phyloP scores from a whole-genome alignment of 2,113 vertebrate species.

The Delphinus delphis region DNA sequence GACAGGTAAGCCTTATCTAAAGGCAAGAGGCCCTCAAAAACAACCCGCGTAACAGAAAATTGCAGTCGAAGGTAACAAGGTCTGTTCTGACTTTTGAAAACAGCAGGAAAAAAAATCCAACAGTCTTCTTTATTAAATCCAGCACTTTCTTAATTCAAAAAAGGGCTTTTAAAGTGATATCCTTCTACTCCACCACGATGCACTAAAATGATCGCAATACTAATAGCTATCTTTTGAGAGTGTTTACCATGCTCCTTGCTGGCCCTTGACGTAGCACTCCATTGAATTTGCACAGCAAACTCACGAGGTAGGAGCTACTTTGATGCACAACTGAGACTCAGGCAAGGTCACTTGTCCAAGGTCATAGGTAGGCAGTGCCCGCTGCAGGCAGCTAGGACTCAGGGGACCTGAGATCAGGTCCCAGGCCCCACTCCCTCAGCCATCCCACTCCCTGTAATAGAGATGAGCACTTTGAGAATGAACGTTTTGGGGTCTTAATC shows the following conservation, averaged over 20 bases:
- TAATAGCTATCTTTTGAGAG: neutral
- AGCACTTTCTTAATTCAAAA: neutral
- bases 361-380: neutral
- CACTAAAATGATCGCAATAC: neutral
- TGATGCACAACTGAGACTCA: neutral
- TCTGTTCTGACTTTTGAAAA: neutral
- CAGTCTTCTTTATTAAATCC: neutral
- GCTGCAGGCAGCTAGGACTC: neutral
- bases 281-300: neutral
- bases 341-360: neutral
- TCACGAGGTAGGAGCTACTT: neutral
- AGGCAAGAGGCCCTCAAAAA: neutral
- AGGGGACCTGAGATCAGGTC: neutral
- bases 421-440: neutral
- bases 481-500: neutral
- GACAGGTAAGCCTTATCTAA: neutral
- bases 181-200: neutral
- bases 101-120: neutral
- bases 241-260: neutral
- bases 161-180: neutral
- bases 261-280: neutral
- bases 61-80: neutral
- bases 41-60: neutral
- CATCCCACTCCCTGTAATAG: too few species aligned
- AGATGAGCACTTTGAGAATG: accelerated